Base-by-base conservation (phyloP, 2,888 invertebrate genomes). In the Pyrocoelia pectoralis region DNA sequence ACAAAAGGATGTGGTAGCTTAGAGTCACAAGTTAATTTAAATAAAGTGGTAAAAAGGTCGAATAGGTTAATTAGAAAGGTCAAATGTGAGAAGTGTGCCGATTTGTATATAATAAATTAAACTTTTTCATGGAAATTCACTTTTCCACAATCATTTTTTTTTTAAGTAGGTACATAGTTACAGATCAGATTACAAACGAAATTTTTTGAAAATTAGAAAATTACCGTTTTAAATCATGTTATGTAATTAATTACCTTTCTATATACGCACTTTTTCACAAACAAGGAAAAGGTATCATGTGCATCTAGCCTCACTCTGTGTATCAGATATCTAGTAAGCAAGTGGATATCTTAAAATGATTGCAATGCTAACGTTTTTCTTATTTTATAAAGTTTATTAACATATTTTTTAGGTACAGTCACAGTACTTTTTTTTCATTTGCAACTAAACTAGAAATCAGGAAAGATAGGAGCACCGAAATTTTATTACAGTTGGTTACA, bases 221-320 rank as follows among this genome's bases (percentile, higher is more conserved):
- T 24, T 33, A 33, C 33, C 33, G 33, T 33, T 33, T 33, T 33
- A 33, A n/a, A 33, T 33, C 33, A 33, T 8, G 33, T 33, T 33
- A 33, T 33, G n/a, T n/a, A 33, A 33, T 33, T n/a, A 33, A 33
- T 33, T n/a, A n/a, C 33, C 33, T 33, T 33, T 33, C 33, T n/a
- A n/a, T 33, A 33, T 33, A 33, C 2, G n/a, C 8, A 33, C 9
- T 33, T 33, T 33, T 33, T 33, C 33, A 33, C 8, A 33, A 33
- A 33, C n/a, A 33, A 33, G 33, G 33, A 33, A 33, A 33, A 33
- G 8, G 33, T 33, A 33, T 33, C 33, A 33, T 33, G 8, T 33
- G 33, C n/a, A 10, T 33, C 3, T n/a, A 33, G 33, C 33, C 33
- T 33, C 33, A 33, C 33, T 10, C 33, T 6, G 2, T n/a, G 33